Evolutionary conservation across 64 coral and sea anemone genomes (phyloP).

Genomic region (Cladopsammia gracilis): DNA sequence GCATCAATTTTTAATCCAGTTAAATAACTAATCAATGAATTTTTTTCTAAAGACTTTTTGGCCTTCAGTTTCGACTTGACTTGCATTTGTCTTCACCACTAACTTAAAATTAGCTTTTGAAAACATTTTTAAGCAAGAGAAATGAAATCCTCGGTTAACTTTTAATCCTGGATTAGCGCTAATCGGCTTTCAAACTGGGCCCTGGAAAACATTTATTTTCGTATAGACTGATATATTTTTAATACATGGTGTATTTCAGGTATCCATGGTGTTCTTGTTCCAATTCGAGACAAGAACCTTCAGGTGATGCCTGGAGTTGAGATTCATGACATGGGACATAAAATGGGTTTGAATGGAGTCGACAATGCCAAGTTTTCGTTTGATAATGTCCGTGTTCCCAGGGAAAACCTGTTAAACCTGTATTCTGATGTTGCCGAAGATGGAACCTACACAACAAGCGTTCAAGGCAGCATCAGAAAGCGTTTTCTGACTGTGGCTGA

Average conservation of each 20-base stretch:
- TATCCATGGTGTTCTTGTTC: conserved; percentile 87
- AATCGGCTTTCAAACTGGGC: no score
- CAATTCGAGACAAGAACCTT: conserved; percentile 83
- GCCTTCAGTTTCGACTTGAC: no score
- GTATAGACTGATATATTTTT: not conserved
- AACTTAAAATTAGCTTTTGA: no score
- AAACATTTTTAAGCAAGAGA: no score
- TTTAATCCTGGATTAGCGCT: no score
- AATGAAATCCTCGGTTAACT: no score
- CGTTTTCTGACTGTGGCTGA: conserved; percentile 84
- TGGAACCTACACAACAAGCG: conserved; percentile 77
- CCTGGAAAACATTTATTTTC: no score
- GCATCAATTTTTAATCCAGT: no score
- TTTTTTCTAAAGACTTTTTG: no score
- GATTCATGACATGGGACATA: conserved; percentile 93
- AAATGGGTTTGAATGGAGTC: conserved; percentile 90
- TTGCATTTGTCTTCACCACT: no score
- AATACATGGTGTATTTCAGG: conserved; percentile 24
- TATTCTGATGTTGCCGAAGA: conserved; percentile 88
- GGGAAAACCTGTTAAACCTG: conserved; percentile 88
- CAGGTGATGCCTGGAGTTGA: conserved; percentile 82
- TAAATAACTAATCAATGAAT: no score
- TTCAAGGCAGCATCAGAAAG: conserved; percentile 86
- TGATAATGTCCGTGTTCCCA: conserved; percentile 81
- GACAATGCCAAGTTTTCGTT: conserved; percentile 94